A percentile compares a stretch with the other conserved stretches of the same genome.
Conservation (phyloP, 2,888 invertebrate genomes). For the Caenorhabditis macrosperma region DNA sequence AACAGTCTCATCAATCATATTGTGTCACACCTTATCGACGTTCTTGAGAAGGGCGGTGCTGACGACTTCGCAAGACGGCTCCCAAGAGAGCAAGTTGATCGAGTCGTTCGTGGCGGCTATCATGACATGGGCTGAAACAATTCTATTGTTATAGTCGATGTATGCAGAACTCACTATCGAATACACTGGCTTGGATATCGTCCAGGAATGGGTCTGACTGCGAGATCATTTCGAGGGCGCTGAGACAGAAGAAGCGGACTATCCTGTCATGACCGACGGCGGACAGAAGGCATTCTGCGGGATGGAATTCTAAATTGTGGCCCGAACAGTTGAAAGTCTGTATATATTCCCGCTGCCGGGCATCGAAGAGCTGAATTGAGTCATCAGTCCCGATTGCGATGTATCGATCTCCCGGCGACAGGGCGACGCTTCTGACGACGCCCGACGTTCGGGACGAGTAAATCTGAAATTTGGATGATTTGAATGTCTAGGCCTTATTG, state of each 20-base stretch:
- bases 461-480: constrained; percentile 16
- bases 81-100: constrained; percentile 59
- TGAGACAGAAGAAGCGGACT: constrained; percentile 58
- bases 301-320: constrained; percentile 50
- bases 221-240: constrained; percentile 54
- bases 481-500: background rate
- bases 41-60: constrained; percentile 55
- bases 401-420: constrained; percentile 57
- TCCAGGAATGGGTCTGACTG: constrained; percentile 59
- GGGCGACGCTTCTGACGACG: constrained; percentile 38
- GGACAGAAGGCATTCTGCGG: constrained; percentile 51
- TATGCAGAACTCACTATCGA: constrained; percentile 44
- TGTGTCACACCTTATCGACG: constrained; percentile 44
- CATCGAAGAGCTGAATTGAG: constrained; percentile 54
- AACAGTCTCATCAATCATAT: constrained; percentile 11
- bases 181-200: constrained; percentile 56
- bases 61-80: constrained; percentile 55
- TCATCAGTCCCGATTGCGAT: constrained; percentile 54
- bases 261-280: constrained; percentile 60
- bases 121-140: constrained; percentile 57
- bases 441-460: constrained; percentile 25
- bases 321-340: constrained; percentile 57
- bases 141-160: background rate
- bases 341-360: constrained; percentile 47
- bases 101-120: constrained; percentile 58